Base-by-base conservation (phyloP, 2,797 vertebrate genomes). In the Meda fulgida region DNA sequence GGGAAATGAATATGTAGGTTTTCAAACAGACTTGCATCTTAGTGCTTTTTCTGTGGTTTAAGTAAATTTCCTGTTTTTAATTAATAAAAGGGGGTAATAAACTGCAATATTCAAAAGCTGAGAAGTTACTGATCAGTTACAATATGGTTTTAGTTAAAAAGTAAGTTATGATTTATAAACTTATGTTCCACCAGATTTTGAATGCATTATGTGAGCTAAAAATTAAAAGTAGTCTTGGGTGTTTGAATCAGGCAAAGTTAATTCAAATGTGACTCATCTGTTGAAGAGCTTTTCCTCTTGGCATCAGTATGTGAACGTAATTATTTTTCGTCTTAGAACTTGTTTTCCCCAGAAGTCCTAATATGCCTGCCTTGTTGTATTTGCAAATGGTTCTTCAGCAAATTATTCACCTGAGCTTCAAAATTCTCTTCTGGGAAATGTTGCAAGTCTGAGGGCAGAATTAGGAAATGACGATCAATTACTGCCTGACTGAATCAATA, bases 381-480 rank as follows among this genome's bases (percentile, higher is more conserved):
- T 66, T 43, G 69, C n/a, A 66, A 67, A 53, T 83, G 3, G n/a
- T 84, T 40, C 48, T 84, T 21, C 23, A 29, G 46, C 18, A 29
- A 65, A 46, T 75, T 73, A 76, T n/a, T 77, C 13, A 43, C 63
- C 72, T 69, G 63, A 84, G 66, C 60, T 48, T 48, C 14, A 2
- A 38, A 26, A 69, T 29, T 70, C 13, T 55, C n/a, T 81, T 48
- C 29, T 66, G 34, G 46, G 60, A 67, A 67, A 66, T 29, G 31
- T 75, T 66, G 38, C 9, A 7, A 55, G 26, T 65, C 58, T 34
- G 26, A 75, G 46, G 13, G 31, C 60, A 67, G 31, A 75, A 29
- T 34, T 51, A 66, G 43, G 46, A 77, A 76, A 51, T 63, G 4
- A 46, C 26, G 23, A 75, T 23, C 38, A 48, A 66, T 75, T 65